Conservation (phyloP, 1,140 invertebrate genomes). For the Pogonognathellus flavescens region DNA sequence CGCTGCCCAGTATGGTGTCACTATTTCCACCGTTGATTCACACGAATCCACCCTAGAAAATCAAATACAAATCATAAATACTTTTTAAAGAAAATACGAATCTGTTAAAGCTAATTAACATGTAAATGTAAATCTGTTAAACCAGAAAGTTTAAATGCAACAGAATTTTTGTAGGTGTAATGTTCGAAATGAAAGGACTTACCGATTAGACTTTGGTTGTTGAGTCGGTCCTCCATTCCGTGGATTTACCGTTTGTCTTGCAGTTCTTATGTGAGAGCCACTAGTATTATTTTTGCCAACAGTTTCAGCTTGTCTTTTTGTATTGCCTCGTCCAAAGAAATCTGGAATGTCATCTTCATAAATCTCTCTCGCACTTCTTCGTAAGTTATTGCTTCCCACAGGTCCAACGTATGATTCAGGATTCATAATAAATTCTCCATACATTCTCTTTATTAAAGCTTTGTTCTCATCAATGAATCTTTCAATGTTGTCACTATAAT, state of each 20-base stretch:
- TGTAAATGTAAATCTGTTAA: background rate
- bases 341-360: slow-evolving; percentile 65
- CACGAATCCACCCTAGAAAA: slow-evolving; percentile 84
- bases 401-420: slow-evolving; percentile 55
- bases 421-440: slow-evolving; percentile 83
- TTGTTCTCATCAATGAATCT: slow-evolving; percentile 94
- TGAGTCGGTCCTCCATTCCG: slow-evolving; percentile 63
- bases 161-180: no score
- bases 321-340: slow-evolving; percentile 43
- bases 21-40: slow-evolving; percentile 92
- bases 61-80: slow-evolving; percentile 6
- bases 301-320: slow-evolving; percentile 38
- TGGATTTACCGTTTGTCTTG: slow-evolving; percentile 66
- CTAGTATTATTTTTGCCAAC: background rate
- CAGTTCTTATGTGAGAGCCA: slow-evolving; percentile 47
- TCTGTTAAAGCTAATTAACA: background rate
- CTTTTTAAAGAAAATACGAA: background rate
- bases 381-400: slow-evolving; percentile 55
- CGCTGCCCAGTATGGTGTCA: slow-evolving; percentile 93
- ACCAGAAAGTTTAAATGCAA: background rate
- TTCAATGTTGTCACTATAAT: slow-evolving; percentile 87
- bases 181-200: no score
- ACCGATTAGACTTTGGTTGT: slow-evolving; percentile 66
- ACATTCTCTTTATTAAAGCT: slow-evolving; percentile 92
- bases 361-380: slow-evolving; percentile 64